Base-by-base conservation (phyloP, 2,888 invertebrate genomes). In the Ligdia adustata region DNA sequence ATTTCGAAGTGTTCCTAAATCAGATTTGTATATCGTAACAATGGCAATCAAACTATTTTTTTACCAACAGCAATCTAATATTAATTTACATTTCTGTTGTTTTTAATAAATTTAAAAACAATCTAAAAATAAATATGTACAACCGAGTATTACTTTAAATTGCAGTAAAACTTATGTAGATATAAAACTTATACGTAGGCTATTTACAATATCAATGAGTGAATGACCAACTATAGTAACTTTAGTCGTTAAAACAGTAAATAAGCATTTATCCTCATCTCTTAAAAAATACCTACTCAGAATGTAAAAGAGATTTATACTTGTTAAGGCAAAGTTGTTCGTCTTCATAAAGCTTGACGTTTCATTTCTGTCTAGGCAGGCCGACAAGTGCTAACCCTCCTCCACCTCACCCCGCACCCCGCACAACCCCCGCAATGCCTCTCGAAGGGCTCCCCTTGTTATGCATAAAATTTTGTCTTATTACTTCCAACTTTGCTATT, bases 401-500 rank as follows among this genome's bases (percentile, higher is more conserved):
- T 61, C 56, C 46, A 55, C 61, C 60, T 63, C 65, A 57, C 62
- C 52, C 60, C 56, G 60, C 56, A 52, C 33, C 52, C 60, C 56
- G 59, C 57, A 55, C 31, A 11, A 18, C 52, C 55, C 35, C 46
- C 56, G 55, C 60, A 44, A 67, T 59, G 60, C 66, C 62, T 66
- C 64, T 70, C 69, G 59, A 67, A 76, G 72, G 69, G 74, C 75
- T 76, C 85, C 84, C 86, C 84, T 85, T 85, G 84, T 86, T 88
- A 86, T 87, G 89, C 89, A 89, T 89, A 87, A 87, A 88, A 88
- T 89, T 87, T 86, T 85, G 87, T 86, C 88, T 88, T 89, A 89
- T 89, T 88, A 88, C 87, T 87, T 83, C 79, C 78, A 87, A 89
- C 87, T 89, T 88, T 74, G 85, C 85, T 82, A 87, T 89, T 89